Evolutionary conservation across 1,140 invertebrate species (phyloP), one percentile per base, ranked within the genome.

Genomic region (Rhizoglyphus robini): DNA sequence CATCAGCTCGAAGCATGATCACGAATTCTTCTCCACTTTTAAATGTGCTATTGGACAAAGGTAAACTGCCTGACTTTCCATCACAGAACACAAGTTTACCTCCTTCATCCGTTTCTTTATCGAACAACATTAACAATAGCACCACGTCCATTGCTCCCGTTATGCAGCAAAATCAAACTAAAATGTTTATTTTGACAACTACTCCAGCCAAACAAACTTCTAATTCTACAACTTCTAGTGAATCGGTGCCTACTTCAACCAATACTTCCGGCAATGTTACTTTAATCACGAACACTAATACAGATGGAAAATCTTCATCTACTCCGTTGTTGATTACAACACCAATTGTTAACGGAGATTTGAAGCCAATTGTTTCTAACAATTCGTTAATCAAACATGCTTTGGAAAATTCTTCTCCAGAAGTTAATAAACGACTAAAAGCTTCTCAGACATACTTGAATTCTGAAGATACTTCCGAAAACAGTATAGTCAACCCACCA

Each of bases 141-240:
- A 49, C 30, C 63, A 60, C 32, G 66, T 27, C 65, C 68, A 30
- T 66, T 66, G 60, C 68, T 67, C 49, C 57, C n/a, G n/a, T n/a
- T n/a, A n/a, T 30, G 31, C 46, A 41, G 31, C 49, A 64, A 59
- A 15, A n/a, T 23, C 61, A 31, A 29, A n/a, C n/a, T n/a, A 67
- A 67, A 54, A 62, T 67, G 66, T 67, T 29, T 1, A 73, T 76
- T 63, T 74, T 75, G 11, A 76, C 78, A n/a, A 74, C 75, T 1
- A 76, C 77, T 54, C 66, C 74, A 63, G 74, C 75, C 18, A 41
- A 41, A 29, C 49, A 5, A 54, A 54, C 20, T 54, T 20, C 49
- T 54, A 20, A 54, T 8, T 11, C 36, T 54, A 29, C 20, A 54
- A 29, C 23, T 29, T 13, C 41, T 15, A 46, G 41, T 46, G n/a